Evolutionary conservation across 2,888 invertebrate species (phyloP).

Genomic region (Plusia festucae): DNA sequence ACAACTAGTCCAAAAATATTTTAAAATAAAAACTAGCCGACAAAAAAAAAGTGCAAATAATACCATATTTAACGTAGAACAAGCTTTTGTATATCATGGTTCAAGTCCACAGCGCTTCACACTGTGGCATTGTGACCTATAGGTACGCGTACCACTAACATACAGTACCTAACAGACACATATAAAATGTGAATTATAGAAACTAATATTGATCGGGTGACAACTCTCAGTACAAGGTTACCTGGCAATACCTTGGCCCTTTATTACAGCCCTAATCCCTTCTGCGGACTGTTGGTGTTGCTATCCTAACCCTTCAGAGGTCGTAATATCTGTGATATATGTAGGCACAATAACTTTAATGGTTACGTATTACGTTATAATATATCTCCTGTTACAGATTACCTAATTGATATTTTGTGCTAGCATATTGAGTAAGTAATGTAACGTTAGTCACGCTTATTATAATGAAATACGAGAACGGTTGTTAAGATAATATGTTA

Average conservation of each 20-base stretch:
- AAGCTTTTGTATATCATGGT: too few species aligned
- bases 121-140: too few species aligned
- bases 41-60: too few species aligned
- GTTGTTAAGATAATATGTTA: slow-evolving; percentile 20
- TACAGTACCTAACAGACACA: too few species aligned
- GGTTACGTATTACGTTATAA: slow-evolving; percentile 14
- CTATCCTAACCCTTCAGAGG: not conserved
- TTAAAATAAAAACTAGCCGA: too few species aligned
- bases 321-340: slow-evolving; percentile 2
- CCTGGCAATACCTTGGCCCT: slow-evolving; percentile 1
- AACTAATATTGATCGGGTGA: not conserved
- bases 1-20: too few species aligned
- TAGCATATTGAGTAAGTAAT: slow-evolving; percentile 14
- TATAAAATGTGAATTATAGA: not conserved
- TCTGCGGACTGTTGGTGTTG: slow-evolving; percentile 3
- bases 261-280: slow-evolving; percentile 4
- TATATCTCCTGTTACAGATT: slow-evolving; percentile 18
- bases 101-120: too few species aligned
- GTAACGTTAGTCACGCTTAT: slow-evolving; percentile 29
- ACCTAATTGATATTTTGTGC: slow-evolving; percentile 5
- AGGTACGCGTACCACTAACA: too few species aligned
- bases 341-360: not conserved
- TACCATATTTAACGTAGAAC: too few species aligned
- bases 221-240: not conserved
- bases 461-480: slow-evolving; percentile 42